Percentiles rank a stretch among this genome's conserved stretches.
Evolutionary conservation across 2,113 vertebrate genomes (phyloP).

Genomic region (Varanus salvator): DNA sequence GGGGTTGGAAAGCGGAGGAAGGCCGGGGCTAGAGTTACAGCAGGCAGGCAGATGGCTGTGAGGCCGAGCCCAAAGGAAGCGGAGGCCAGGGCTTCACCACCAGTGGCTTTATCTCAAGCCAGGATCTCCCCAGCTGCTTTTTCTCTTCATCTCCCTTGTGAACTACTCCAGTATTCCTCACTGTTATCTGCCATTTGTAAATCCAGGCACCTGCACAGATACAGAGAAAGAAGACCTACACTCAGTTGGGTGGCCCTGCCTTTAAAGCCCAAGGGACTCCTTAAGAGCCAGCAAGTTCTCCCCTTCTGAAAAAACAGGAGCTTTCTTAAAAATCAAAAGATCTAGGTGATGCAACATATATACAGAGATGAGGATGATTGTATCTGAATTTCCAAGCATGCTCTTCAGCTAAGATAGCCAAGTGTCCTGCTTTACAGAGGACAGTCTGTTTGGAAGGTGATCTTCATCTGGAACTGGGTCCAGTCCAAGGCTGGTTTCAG

Average conservation of each 20-base stretch:
- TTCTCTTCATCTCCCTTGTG: neutral
- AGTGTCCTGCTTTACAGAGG: too few species aligned
- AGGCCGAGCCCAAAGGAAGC: constrained; percentile 11
- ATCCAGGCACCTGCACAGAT: neutral
- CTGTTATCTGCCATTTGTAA: neutral
- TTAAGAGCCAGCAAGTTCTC: too few species aligned
- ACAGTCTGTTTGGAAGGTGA: too few species aligned
- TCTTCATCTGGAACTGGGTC: too few species aligned
- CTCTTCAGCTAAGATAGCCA: too few species aligned
- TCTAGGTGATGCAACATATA: too few species aligned
- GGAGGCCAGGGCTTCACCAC: neutral
- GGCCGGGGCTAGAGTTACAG: constrained; percentile 30
- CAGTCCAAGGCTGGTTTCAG: too few species aligned
- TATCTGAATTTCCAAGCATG: too few species aligned
- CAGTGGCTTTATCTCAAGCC: neutral
- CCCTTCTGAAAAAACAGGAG: too few species aligned
- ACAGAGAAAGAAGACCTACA: neutral
- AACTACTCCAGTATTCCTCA: neutral
- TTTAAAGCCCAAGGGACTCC: too few species aligned
- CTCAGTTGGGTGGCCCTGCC: neutral
- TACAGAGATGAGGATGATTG: too few species aligned
- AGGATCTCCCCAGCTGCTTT: neutral
- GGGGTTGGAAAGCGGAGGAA: neutral
- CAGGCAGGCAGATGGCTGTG: constrained; percentile 6
- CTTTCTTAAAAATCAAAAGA: too few species aligned